Percentiles rank a stretch among this genome's conserved stretches.
Evolutionary conservation across 1,140 invertebrate species (phyloP).

Genomic region (Papilio polyxenes): DNA sequence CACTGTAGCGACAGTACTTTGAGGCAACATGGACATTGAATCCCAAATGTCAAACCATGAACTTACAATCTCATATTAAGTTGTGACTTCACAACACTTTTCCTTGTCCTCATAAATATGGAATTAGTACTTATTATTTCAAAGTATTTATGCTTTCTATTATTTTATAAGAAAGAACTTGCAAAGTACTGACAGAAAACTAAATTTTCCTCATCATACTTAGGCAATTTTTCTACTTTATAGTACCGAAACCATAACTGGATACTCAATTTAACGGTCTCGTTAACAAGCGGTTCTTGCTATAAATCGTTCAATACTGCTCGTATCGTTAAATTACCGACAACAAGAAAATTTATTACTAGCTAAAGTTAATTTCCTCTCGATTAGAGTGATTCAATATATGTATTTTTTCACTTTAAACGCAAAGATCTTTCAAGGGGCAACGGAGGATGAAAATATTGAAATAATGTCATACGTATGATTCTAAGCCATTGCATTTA

Average conservation of each 20-base stretch:
- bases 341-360: constrained; percentile 31
- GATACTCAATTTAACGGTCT: constrained; percentile 37
- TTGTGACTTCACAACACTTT: too few species aligned
- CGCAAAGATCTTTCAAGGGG: neutral
- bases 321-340: constrained; percentile 36
- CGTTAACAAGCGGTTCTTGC: constrained; percentile 37
- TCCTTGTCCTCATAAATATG: too few species aligned
- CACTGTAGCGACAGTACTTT: too few species aligned
- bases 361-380: constrained; percentile 30
- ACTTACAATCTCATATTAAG: too few species aligned
- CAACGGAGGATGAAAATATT: neutral
- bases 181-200: neutral
- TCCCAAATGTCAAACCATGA: too few species aligned
- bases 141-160: too few species aligned
- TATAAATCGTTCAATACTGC: constrained; percentile 38
- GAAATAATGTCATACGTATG: too few species aligned
- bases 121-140: too few species aligned
- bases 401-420: neutral
- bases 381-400: constrained; percentile 20
- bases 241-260: constrained; percentile 25
- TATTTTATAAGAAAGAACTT: too few species aligned
- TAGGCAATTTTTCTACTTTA: constrained; percentile 27
- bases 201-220: neutral
- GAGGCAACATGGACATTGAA: too few species aligned
- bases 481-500: too few species aligned